Percentiles rank a stretch among this genome's conserved stretches.
These are phyloP conservation scores for Amblyornis subalaris DNA, from an alignment of 2,113 vertebrate species.

Conservation along the genomic window DNA sequence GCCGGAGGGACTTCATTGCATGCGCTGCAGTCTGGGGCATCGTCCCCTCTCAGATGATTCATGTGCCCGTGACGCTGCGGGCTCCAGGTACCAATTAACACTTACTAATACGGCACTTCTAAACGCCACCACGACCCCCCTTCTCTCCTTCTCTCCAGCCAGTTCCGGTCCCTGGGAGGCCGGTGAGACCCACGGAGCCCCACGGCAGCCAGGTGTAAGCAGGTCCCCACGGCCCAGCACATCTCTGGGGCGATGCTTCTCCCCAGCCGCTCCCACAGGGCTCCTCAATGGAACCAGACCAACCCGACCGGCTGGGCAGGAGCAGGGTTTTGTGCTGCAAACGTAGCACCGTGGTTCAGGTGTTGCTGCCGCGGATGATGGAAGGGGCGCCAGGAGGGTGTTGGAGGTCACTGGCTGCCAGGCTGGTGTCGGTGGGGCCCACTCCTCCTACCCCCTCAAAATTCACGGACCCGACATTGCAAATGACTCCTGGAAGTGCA, in stretches of 20 bases:
- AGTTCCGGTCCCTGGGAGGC: neutral
- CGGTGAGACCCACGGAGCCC: accelerated
- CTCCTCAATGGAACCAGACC: neutral
- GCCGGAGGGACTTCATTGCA: neutral
- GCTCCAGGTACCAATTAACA: neutral
- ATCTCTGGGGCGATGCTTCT: neutral
- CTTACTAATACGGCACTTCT: neutral
- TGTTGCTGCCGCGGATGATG: neutral
- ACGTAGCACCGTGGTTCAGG: accelerated
- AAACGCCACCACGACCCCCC: neutral
- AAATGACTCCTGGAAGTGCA: neutral
- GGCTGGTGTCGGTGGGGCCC: neutral
- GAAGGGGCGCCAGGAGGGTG: neutral
- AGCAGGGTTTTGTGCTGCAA: neutral
- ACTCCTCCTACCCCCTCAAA: neutral
- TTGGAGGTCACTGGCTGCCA: neutral
- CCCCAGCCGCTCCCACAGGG: neutral
- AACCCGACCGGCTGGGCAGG: neutral
- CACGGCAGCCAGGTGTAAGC: neutral
- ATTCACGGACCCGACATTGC: accelerated
- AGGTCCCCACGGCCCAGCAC: neutral
- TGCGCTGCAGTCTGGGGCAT: neutral
- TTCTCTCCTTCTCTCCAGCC: neutral
- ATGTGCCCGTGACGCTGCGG: neutral
- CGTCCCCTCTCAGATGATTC: neutral